Percentiles rank a stretch among this genome's conserved stretches.
Conservation (phyloP, 1,140 invertebrate species). For the Drosophila miranda region DNA sequence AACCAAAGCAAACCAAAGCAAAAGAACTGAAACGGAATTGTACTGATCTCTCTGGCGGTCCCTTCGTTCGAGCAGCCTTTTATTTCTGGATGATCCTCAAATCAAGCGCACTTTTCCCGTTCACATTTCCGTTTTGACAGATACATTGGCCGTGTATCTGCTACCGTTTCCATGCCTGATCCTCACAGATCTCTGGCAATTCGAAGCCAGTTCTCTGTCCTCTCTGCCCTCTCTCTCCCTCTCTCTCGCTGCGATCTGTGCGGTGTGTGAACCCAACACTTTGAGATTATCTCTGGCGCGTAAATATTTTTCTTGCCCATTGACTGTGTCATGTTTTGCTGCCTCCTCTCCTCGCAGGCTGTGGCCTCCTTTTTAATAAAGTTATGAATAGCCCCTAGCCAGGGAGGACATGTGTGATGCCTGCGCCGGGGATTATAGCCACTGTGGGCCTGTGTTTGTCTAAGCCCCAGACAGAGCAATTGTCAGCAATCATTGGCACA, state of each 20-base stretch:
- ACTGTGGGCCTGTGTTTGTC: slow-evolving; percentile 43
- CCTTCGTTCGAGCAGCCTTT: slow-evolving; percentile 27
- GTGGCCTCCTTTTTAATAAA: slow-evolving; percentile 66
- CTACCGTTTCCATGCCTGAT: slow-evolving; percentile 25
- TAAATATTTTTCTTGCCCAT: slow-evolving; percentile 81
- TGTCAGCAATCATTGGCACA: slow-evolving; percentile 14
- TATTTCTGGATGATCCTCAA: slow-evolving; percentile 74
- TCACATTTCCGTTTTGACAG: slow-evolving; percentile 79
- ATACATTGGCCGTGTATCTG: slow-evolving; percentile 65
- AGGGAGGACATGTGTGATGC: slow-evolving; percentile 46
- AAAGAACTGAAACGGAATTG: not conserved
- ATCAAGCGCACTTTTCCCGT: slow-evolving; percentile 77
- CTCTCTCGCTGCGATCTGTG: no score
- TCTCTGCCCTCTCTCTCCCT: not conserved
- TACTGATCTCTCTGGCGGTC: slow-evolving; percentile 15
- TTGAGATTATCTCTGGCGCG: slow-evolving; percentile 80
- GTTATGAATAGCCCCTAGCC: slow-evolving; percentile 59
- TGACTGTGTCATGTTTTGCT: slow-evolving; percentile 69
- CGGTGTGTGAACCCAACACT: slow-evolving; percentile 65
- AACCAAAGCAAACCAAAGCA: slow-evolving; percentile 20
- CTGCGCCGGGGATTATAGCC: slow-evolving; percentile 54
- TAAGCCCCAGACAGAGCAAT: slow-evolving; percentile 1
- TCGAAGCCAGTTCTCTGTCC: slow-evolving; percentile 51
- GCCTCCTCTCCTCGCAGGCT: slow-evolving; percentile 2
- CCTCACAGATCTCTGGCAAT: slow-evolving; percentile 50